A percentile compares a stretch with the other conserved stretches of the same genome.
Conservation (phyloP, 2,113 vertebrate genomes). For the Gymnogyps californianus region DNA sequence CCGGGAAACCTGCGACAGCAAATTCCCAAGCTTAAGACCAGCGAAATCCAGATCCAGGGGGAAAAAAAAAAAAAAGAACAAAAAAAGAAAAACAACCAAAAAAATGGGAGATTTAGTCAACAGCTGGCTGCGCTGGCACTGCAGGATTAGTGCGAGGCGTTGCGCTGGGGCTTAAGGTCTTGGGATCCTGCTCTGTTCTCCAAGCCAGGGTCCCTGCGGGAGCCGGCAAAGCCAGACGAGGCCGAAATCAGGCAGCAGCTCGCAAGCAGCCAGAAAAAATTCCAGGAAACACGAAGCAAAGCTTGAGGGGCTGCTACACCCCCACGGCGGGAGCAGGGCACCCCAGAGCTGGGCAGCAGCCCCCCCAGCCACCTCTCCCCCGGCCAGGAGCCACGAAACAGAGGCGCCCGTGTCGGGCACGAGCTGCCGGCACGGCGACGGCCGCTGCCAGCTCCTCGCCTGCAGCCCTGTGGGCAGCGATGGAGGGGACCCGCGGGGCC, state of each 20-base stretch:
- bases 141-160: background rate
- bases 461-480: background rate
- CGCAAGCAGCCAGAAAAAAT: background rate
- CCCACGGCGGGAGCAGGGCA: fast-evolving
- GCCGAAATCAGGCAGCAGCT: background rate
- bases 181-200: background rate
- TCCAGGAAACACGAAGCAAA: background rate
- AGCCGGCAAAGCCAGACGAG: background rate
- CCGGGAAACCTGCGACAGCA: background rate
- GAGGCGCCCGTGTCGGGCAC: background rate
- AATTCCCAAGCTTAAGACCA: background rate
- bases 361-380: background rate
- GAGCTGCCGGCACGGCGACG: fast-evolving
- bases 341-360: background rate
- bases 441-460: background rate
- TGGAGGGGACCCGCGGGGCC: fast-evolving
- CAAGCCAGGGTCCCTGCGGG: background rate
- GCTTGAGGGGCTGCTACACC: background rate
- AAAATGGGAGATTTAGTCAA: background rate
- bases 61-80: no score
- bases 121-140: background rate
- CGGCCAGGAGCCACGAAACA: fast-evolving
- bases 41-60: background rate
- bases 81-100: background rate
- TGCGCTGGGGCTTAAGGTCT: background rate